phyloP scores from a whole-genome alignment of 2,888 invertebrate genomes.

The Ernsta delagoae region DNA sequence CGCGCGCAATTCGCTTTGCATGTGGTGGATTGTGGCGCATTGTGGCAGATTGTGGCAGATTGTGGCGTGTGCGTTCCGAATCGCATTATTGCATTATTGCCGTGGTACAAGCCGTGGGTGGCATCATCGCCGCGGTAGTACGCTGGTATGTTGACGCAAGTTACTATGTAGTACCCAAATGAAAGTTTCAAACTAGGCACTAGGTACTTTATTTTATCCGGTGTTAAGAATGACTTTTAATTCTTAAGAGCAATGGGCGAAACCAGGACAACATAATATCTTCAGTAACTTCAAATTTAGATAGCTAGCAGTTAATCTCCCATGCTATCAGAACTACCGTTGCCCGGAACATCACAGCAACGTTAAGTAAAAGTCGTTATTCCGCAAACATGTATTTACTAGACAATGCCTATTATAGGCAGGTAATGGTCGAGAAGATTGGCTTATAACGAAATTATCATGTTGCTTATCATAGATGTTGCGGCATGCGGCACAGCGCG shows the following conservation, averaged over 20 bases:
- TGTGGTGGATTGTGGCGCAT: constrained; percentile 33
- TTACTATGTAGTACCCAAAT: too few species aligned
- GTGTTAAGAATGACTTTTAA: too few species aligned
- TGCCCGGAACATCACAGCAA: constrained; percentile 1
- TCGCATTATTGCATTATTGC: constrained; percentile 12
- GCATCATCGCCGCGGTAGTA: background rate
- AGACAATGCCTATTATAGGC: constrained; percentile 32
- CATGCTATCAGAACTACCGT: constrained; percentile 8
- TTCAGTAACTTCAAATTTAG: background rate
- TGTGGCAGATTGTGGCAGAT: background rate
- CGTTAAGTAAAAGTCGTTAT: constrained; percentile 14
- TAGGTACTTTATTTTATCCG: too few species aligned
- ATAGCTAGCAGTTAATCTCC: background rate
- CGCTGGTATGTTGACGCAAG: background rate
- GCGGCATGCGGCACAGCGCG: background rate
- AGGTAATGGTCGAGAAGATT: constrained; percentile 33
- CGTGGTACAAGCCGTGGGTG: constrained; percentile 9
- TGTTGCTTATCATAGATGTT: constrained; percentile 38
- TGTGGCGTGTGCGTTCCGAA: constrained; percentile 38
- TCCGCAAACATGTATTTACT: constrained; percentile 32
- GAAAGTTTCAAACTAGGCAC: too few species aligned
- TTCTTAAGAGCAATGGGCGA: too few species aligned
- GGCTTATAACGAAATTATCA: constrained; percentile 44
- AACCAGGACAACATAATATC: too few species aligned
- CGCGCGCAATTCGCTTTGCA: constrained; percentile 36